phyloP scores from a whole-genome alignment of 2,888 invertebrate species.

The Galeruca laticollis region DNA sequence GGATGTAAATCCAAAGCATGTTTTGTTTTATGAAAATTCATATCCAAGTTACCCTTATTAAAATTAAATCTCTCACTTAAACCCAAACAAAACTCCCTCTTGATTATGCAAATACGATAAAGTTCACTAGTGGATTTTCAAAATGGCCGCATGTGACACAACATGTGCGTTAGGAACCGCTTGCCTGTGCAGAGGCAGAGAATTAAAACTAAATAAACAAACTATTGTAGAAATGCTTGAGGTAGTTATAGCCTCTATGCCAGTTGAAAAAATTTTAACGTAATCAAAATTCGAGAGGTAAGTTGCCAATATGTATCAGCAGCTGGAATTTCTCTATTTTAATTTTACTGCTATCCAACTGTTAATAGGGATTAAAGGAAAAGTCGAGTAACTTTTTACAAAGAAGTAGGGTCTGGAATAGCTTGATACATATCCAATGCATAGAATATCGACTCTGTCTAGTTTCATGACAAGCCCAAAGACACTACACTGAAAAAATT shows the following conservation, averaged over 20 bases:
- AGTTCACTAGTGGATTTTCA: slow-evolving; percentile 38
- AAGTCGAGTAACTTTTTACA: no score
- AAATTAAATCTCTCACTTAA: slow-evolving; percentile 20
- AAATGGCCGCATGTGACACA: slow-evolving; percentile 49
- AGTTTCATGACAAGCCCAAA: no score
- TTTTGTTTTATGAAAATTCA: not conserved
- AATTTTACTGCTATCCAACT: no score
- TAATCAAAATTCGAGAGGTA: not conserved
- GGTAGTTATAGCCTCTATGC: slow-evolving; percentile 31
- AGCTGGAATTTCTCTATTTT: no score
- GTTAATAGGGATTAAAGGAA: no score
- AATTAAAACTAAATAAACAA: slow-evolving; percentile 56
- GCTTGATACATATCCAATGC: no score
- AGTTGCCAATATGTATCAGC: no score
- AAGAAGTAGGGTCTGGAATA: no score
- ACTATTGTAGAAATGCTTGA: slow-evolving; percentile 36
- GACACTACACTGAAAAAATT: no score
- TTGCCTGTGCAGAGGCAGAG: slow-evolving; percentile 45
- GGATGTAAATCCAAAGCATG: not conserved
- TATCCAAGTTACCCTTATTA: slow-evolving; percentile 17
- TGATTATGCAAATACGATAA: slow-evolving; percentile 34
- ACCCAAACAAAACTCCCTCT: slow-evolving; percentile 27
- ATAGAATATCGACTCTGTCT: no score
- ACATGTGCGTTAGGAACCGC: slow-evolving; percentile 45
- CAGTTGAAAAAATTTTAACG: not conserved